These are phyloP conservation scores for Petrocephalus schoutedeni DNA, from an alignment of 2,797 vertebrate species.

Conservation along the genomic window DNA sequence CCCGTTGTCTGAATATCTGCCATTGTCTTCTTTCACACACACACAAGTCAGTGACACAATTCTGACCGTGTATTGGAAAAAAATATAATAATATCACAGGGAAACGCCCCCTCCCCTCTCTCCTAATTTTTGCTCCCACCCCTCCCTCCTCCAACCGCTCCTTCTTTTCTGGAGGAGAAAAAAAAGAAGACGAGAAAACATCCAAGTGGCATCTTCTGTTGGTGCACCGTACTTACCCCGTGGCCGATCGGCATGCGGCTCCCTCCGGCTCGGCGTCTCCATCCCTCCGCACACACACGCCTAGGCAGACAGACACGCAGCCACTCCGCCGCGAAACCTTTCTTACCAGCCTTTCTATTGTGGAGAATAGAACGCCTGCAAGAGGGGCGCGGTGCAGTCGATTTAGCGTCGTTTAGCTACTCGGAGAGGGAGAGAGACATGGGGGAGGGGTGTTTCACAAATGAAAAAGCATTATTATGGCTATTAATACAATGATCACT, in stretches of 20 bases:
- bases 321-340: constrained; percentile 10
- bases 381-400: constrained; percentile 27
- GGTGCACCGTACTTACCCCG: constrained; percentile 16
- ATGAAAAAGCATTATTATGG: constrained; percentile 7
- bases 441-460: constrained; percentile 6
- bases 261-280: background rate
- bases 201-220: constrained; percentile 22
- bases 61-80: constrained; percentile 46
- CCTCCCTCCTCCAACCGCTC: constrained; percentile 30
- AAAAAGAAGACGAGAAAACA: constrained; percentile 4
- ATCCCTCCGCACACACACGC: constrained; percentile 12
- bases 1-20: constrained; percentile 23
- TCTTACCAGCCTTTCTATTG: constrained; percentile 17
- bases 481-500: background rate
- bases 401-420: constrained; percentile 18
- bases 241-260: constrained; percentile 12
- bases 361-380: constrained; percentile 20
- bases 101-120: constrained; percentile 58
- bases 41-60: constrained; percentile 48
- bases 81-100: constrained; percentile 59
- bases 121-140: constrained; percentile 39
- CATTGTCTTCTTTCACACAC: constrained; percentile 29
- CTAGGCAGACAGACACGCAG: background rate
- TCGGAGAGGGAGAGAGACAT: constrained; percentile 7
- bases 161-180: constrained; percentile 17